Evolutionary conservation across 2,113 vertebrate species (phyloP).

Genomic region (Larimichthys polyactis): DNA sequence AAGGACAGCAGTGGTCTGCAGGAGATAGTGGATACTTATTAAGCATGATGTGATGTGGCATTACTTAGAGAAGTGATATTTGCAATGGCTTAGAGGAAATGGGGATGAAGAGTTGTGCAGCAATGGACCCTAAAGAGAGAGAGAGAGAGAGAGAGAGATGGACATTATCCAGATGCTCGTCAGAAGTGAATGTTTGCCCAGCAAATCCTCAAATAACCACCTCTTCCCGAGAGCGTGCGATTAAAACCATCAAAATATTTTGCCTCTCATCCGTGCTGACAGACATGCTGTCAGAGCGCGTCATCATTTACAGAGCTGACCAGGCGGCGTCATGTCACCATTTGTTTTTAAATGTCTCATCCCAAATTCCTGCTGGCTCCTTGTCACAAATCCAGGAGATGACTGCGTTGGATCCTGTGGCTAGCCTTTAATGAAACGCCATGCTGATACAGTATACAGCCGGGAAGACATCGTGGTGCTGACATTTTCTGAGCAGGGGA

Average conservation of each 20-base stretch:
- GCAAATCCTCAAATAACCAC: constrained; percentile 52
- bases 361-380: constrained; percentile 37
- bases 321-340: constrained; percentile 47
- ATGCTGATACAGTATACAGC: constrained; percentile 3
- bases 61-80: constrained; percentile 46
- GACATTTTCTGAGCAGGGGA: constrained; percentile 26
- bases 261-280: constrained; percentile 27
- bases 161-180: constrained; percentile 43
- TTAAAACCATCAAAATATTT: constrained; percentile 68
- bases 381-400: constrained; percentile 43
- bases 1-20: constrained; percentile 19
- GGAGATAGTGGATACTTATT: constrained; percentile 23
- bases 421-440: constrained; percentile 42
- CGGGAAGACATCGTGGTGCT: constrained; percentile 9
- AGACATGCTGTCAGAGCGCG: constrained; percentile 72
- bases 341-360: constrained; percentile 46
- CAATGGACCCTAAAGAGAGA: background rate
- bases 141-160: background rate
- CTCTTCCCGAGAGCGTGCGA: constrained; percentile 1
- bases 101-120: constrained; percentile 12
- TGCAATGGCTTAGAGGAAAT: constrained; percentile 20
- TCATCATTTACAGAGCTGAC: constrained; percentile 67
- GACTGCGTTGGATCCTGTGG: constrained; percentile 51
- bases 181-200: constrained; percentile 37
- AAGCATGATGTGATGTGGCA: constrained; percentile 54